Base-by-base conservation (phyloP, 1,140 invertebrate species). In the Lordiphosa clarofinis region DNA sequence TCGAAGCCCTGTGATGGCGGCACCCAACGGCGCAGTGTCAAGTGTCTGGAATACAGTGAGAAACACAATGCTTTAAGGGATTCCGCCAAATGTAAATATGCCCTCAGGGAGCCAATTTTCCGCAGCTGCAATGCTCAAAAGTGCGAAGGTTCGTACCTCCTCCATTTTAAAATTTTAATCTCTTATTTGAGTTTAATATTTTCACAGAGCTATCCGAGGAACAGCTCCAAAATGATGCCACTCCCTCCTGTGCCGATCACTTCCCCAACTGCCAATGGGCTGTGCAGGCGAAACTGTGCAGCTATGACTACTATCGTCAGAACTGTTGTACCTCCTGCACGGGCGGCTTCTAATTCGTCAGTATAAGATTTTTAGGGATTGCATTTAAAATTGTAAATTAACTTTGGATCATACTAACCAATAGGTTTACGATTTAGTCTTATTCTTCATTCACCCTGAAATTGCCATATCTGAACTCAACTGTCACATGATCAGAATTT, bases 281-380 rank as follows among this genome's bases (percentile, higher is more conserved):
- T 0, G 92, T 94, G 0, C 93, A 95, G 88, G 94, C 94, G 7
- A 90, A 94, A 38, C 91, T 96, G 1, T 97, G 95, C 88, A 92
- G 92, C 74, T 96, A 95, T 84, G 92, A 93, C 54, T 96, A 94
- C 89, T 96, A 96, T 88, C 92, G 92, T 31, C 91, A 91, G 35
- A 93, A 94, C 42, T 97, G 96, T 76, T 97, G 96, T 87, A 48
- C 56, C 15, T 84, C 87, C 13, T 88, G 87, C 53, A 61, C 69
- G 12, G 47, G 43, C 9, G 35, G 43, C 49, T 33, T 19, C 43
- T 63, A 50, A 55, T 11, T 35, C 33, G 37, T 9, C 38, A 31
- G 11, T 28, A 28, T 28, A 28, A 7, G 24, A 0, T 28, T 28
- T 28, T 28, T 59, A 21, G 9, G 19, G 43, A 46, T 31, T 46